Evolutionary conservation across 1,140 invertebrate species (phyloP).

Genomic region (Drosophila tsacasi): DNA sequence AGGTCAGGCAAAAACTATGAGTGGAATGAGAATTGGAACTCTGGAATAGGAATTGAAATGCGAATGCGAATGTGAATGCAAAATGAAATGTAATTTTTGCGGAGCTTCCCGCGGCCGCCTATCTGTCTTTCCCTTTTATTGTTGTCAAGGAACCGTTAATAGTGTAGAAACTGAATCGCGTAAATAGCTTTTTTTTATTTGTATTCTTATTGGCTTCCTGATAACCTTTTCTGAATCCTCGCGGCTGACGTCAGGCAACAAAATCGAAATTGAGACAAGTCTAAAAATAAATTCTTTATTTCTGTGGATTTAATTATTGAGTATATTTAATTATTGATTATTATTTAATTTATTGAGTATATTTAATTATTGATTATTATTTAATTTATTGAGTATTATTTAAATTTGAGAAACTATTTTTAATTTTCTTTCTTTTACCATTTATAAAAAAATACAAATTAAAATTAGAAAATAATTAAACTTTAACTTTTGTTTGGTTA

Average conservation of each 20-base stretch:
- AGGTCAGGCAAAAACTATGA: conserved; percentile 18
- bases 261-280: neutral
- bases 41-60: neutral
- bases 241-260: conserved; percentile 20
- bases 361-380: too few relatives aligned
- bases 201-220: conserved; percentile 12
- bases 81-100: conserved; percentile 2
- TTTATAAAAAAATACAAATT: too few relatives aligned
- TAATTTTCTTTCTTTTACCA: too few relatives aligned
- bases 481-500: neutral
- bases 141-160: conserved; percentile 34
- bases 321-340: too few relatives aligned
- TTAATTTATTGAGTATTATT: too few relatives aligned
- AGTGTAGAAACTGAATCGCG: conserved; percentile 18
- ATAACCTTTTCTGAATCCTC: conserved; percentile 38
- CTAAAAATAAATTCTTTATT: neutral
- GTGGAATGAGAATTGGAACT: neutral
- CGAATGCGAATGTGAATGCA: neutral
- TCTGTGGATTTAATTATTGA: neutral
- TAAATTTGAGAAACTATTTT: too few relatives aligned
- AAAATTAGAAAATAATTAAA: neutral
- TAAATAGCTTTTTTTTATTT: conserved; percentile 2
- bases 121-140: neutral
- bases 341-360: too few relatives aligned
- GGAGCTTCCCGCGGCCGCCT: neutral